Evolutionary conservation across 2,888 invertebrate genomes (phyloP).

Genomic region (Thelaira solivaga): DNA sequence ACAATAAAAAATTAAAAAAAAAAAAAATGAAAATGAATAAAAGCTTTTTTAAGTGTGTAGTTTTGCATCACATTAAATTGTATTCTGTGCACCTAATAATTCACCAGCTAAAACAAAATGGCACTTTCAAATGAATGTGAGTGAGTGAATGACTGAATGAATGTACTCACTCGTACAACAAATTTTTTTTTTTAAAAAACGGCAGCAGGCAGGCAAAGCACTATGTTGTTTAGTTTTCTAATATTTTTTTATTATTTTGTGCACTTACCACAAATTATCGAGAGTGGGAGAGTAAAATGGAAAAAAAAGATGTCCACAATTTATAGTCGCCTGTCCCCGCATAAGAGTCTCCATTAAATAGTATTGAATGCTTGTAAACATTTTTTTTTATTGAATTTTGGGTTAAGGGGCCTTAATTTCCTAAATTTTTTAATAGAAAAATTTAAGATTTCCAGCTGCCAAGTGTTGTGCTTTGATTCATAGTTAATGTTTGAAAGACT

Average conservation of each 20-base stretch:
- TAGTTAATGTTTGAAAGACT: too few relatives aligned
- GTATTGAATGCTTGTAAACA: slow-evolving; percentile 6
- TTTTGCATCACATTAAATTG: slow-evolving; percentile 54
- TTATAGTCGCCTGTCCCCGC: background rate
- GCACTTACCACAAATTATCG: slow-evolving; percentile 34
- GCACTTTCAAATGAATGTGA: slow-evolving; percentile 49
- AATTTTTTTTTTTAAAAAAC: too few relatives aligned
- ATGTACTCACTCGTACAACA: too few relatives aligned
- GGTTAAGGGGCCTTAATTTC: too few relatives aligned
- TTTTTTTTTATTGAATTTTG: background rate
- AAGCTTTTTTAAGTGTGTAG: slow-evolving; percentile 32
- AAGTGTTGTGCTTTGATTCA: too few relatives aligned
- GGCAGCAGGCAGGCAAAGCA: background rate
- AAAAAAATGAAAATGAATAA: background rate
- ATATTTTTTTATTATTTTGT: background rate
- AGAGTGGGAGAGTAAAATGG: slow-evolving; percentile 47
- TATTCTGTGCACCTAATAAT: slow-evolving; percentile 61
- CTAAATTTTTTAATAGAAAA: too few relatives aligned
- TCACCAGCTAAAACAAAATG: slow-evolving; percentile 60
- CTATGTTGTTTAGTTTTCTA: background rate
- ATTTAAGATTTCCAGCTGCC: too few relatives aligned
- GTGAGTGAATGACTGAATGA: background rate
- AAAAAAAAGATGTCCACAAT: slow-evolving; percentile 7
- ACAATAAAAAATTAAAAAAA: too few relatives aligned
- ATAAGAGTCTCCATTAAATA: slow-evolving; percentile 1